Conservation (phyloP, 2,797 vertebrate genomes). For the Eutrigla gurnardus region DNA sequence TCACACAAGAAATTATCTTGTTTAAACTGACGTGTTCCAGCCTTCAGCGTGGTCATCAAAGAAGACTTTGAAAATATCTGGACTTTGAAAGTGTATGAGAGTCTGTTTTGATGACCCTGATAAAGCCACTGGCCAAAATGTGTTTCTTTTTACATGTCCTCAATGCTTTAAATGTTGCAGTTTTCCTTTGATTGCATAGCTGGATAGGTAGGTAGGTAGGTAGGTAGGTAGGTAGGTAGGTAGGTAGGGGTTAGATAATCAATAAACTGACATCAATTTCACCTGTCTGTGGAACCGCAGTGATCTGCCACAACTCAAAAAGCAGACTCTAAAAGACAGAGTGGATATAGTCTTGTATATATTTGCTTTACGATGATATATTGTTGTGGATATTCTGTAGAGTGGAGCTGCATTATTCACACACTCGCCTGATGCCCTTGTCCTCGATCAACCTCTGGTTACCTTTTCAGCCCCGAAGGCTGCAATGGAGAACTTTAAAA, state of each 20-base stretch:
- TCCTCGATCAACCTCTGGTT: slow-evolving; percentile 43
- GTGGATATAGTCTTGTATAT: background rate
- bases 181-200: slow-evolving; percentile 8
- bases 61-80: slow-evolving; percentile 13
- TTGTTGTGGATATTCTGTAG: slow-evolving; percentile 4
- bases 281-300: background rate
- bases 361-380: slow-evolving; percentile 12
- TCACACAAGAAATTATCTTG: background rate
- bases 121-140: background rate
- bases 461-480: slow-evolving; percentile 14
- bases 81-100: slow-evolving; percentile 8
- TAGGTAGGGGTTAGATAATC: background rate
- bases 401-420: slow-evolving; percentile 55
- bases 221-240: background rate
- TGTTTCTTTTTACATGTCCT: slow-evolving; percentile 3
- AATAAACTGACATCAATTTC: slow-evolving; percentile 25
- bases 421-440: slow-evolving; percentile 44
- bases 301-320: background rate
- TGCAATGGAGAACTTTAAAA: slow-evolving; percentile 12
- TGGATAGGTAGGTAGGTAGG: background rate
- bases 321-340: background rate
- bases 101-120: slow-evolving; percentile 11
- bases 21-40: background rate
- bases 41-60: slow-evolving; percentile 12
- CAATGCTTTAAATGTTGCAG: background rate